Percentiles rank a stretch among this genome's conserved stretches.
These are phyloP conservation scores for Gymnobelideus leadbeateri DNA, from an alignment of 2,113 vertebrate genomes.

Conservation along the genomic window DNA sequence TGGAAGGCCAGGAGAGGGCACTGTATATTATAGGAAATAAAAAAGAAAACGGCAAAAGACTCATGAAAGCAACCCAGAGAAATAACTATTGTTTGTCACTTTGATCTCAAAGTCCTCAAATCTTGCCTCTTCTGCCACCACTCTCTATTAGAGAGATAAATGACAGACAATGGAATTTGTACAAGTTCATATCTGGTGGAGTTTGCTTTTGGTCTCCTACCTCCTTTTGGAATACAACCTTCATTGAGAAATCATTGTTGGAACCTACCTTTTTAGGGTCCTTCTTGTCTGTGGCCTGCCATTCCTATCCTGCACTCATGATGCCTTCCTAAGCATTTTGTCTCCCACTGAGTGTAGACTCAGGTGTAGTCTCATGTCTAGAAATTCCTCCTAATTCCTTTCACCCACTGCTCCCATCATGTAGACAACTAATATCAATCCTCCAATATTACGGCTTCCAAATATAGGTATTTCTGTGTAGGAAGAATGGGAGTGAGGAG, in stretches of 20 bases:
- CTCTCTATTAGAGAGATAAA: neutral
- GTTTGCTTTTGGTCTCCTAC: neutral
- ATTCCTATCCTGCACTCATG: neutral
- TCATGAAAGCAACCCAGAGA: neutral
- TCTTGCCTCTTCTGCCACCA: neutral
- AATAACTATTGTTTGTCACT: neutral
- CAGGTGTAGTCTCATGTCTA: neutral
- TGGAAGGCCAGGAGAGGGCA: neutral
- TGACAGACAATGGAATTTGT: neutral
- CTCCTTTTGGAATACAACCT: neutral
- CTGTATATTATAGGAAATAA: neutral
- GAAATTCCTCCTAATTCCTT: neutral
- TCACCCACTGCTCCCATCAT: neutral
- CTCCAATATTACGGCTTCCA: neutral
- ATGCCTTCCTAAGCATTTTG: neutral
- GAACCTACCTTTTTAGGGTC: neutral
- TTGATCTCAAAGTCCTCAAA: neutral
- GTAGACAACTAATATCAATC: neutral
- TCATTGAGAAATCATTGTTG: neutral
- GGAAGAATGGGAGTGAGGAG: neutral
- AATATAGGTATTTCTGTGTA: neutral
- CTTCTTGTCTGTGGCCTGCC: neutral
- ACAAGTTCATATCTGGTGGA: neutral
- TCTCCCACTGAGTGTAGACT: neutral
- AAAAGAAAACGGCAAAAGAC: neutral